A percentile compares a stretch with the other conserved stretches of the same genome.
These are phyloP conservation scores for Carcharodon carcharias DNA, from an alignment of 2,797 vertebrate genomes.

Conservation along the genomic window DNA sequence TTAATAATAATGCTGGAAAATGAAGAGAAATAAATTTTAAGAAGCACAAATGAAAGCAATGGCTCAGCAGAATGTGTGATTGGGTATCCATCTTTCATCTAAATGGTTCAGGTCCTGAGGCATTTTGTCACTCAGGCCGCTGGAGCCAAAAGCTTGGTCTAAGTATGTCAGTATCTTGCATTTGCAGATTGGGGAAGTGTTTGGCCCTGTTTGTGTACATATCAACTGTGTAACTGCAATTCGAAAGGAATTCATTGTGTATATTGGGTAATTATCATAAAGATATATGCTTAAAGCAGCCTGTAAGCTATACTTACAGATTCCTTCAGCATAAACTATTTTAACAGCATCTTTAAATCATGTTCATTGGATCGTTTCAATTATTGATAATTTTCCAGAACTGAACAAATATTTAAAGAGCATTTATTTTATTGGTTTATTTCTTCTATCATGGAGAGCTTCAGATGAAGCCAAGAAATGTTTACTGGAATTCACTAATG, in stretches of 20 bases:
- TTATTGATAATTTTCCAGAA: conserved; percentile 15
- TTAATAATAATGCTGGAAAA: background rate
- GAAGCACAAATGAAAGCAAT: too few relatives aligned
- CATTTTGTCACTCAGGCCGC: background rate
- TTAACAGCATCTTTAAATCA: background rate
- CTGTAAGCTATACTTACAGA: background rate
- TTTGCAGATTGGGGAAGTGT: background rate
- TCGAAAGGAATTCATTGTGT: background rate
- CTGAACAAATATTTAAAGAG: conserved; percentile 25
- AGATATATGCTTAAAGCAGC: background rate
- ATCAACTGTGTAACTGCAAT: background rate
- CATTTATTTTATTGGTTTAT: conserved; percentile 10
- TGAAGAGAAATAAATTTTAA: background rate
- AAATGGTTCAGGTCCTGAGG: background rate
- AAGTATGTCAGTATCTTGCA: background rate
- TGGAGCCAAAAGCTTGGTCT: background rate
- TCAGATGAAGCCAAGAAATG: background rate
- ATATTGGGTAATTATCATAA: background rate
- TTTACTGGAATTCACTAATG: background rate
- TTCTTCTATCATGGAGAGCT: background rate
- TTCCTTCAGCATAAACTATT: background rate
- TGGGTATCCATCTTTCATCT: background rate
- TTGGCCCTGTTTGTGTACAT: background rate
- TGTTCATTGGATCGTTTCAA: background rate
- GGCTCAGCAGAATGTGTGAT: background rate